Evolutionary conservation across 2,113 vertebrate species (phyloP).

Genomic region (Camelus dromedarius): DNA sequence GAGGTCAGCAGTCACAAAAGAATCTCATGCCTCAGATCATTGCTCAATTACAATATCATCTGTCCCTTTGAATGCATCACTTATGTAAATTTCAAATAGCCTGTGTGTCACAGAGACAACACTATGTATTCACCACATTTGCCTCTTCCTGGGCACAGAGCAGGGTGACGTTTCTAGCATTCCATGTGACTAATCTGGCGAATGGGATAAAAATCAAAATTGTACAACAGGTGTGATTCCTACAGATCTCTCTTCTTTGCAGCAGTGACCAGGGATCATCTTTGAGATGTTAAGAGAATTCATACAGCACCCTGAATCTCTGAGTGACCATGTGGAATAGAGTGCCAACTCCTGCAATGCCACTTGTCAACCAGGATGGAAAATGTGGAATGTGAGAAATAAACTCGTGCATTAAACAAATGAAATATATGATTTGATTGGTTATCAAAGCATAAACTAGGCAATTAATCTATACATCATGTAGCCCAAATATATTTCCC

Average conservation of each 20-base stretch:
- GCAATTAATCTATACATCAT: background rate
- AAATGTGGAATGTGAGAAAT: background rate
- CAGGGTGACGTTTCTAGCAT: background rate
- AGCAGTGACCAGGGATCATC: background rate
- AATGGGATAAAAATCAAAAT: background rate
- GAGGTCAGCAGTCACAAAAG: background rate
- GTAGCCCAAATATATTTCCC: background rate
- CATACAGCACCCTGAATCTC: background rate
- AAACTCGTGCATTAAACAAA: background rate
- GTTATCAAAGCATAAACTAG: background rate
- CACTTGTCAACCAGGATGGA: background rate
- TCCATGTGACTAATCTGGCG: background rate
- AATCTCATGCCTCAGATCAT: background rate
- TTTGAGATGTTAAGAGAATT: background rate
- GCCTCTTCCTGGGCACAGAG: background rate
- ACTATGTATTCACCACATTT: background rate
- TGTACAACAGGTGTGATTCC: background rate
- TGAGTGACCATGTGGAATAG: background rate
- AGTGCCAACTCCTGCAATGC: background rate
- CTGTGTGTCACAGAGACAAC: background rate
- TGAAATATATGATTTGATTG: background rate
- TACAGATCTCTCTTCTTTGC: background rate
- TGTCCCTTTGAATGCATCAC: background rate
- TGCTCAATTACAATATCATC: background rate
- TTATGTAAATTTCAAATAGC: background rate